Percentiles rank a stretch among this genome's conserved stretches.
These are phyloP conservation scores for Vidua chalybeata DNA, from an alignment of 2,113 vertebrate species.

Conservation along the genomic window DNA sequence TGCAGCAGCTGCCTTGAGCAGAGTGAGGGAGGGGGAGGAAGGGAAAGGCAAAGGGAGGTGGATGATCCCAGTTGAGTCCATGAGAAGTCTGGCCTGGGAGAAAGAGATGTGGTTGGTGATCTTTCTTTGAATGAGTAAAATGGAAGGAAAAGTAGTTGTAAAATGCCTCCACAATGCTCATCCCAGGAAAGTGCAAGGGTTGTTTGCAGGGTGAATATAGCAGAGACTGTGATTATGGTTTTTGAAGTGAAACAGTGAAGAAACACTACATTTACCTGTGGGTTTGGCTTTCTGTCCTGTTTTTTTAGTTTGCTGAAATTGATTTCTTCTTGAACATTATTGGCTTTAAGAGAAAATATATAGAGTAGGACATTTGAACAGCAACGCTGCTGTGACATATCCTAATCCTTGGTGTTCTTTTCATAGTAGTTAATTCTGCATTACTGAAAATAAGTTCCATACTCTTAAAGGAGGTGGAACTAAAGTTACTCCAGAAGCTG, in stretches of 20 bases:
- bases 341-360: neutral
- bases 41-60: neutral
- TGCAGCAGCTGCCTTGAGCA: neutral
- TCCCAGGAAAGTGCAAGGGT: neutral
- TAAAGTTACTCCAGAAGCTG: slow-evolving; percentile 30
- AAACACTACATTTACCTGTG: neutral
- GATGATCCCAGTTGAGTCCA: neutral
- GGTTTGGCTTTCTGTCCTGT: neutral
- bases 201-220: neutral
- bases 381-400: neutral
- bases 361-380: neutral
- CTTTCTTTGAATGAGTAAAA: neutral
- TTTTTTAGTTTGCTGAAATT: neutral
- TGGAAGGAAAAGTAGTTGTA: neutral
- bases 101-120: neutral
- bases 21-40: neutral
- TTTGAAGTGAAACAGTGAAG: neutral
- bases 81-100: neutral
- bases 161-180: neutral
- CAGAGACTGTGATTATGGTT: neutral
- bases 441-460: slow-evolving; percentile 25
- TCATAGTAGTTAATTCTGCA: neutral
- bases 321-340: neutral
- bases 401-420: neutral
- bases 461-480: neutral